phyloP scores from a whole-genome alignment of 2,888 invertebrate species.

The Autographa gamma region DNA sequence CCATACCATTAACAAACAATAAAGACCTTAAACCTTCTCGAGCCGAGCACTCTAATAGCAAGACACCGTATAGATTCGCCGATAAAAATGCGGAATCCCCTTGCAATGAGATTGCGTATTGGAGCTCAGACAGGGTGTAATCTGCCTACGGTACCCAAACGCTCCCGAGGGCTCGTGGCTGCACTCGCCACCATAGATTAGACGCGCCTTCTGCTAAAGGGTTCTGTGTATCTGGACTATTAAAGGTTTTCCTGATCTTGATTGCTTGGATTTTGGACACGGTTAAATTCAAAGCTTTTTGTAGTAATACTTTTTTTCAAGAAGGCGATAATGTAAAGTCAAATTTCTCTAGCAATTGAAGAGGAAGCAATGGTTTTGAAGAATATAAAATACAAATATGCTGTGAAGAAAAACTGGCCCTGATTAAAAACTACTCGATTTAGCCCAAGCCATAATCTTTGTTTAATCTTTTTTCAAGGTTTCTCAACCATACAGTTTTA shows the following conservation, averaged over 20 bases:
- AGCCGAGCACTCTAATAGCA: conserved; percentile 77
- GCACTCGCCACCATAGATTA: conserved; percentile 77
- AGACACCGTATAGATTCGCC: conserved; percentile 72
- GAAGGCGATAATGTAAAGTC: too few species aligned
- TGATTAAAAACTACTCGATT: too few species aligned
- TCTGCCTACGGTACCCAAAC: conserved; percentile 86
- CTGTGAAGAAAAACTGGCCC: too few species aligned
- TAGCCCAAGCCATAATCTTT: too few species aligned
- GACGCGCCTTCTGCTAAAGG: conserved; percentile 16
- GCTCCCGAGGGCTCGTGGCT: conserved; percentile 79
- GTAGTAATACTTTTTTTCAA: too few species aligned
- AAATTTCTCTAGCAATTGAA: too few species aligned
- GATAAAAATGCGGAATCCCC: conserved; percentile 87
- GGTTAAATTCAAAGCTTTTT: too few species aligned
- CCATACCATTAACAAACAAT: conserved; percentile 46
- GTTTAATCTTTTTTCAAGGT: too few species aligned
- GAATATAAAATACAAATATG: too few species aligned
- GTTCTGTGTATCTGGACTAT: conserved; percentile 8
- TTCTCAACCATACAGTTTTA: too few species aligned
- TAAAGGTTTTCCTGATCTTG: background rate
- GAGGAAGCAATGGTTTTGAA: too few species aligned
- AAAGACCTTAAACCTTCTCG: conserved; percentile 51
- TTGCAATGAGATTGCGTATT: conserved; percentile 86
- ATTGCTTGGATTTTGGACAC: background rate
- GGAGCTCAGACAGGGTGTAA: conserved; percentile 87